phyloP scores from a whole-genome alignment of 2,888 invertebrate genomes.

The Andrena bicolor region DNA sequence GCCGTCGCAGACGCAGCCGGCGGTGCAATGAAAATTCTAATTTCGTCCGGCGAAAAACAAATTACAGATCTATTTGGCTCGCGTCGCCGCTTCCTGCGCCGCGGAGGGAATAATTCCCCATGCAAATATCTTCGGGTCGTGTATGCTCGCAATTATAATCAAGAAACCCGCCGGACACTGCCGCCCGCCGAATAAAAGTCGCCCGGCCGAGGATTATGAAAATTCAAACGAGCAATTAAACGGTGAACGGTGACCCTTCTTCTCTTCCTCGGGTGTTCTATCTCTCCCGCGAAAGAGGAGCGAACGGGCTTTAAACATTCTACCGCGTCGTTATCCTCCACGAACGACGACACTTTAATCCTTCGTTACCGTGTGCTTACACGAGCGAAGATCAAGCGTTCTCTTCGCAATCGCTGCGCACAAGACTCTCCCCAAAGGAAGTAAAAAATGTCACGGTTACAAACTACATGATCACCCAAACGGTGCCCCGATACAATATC shows the following conservation, averaged over 20 bases:
- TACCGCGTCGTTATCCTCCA: too few species aligned
- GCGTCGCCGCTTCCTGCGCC: neutral
- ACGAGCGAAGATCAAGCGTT: too few species aligned
- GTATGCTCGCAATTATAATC: slow-evolving; percentile 13
- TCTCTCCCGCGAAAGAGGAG: too few species aligned
- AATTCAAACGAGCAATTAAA: slow-evolving; percentile 4
- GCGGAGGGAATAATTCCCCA: slow-evolving; percentile 20
- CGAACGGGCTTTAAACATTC: too few species aligned
- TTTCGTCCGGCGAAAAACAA: slow-evolving; percentile 39
- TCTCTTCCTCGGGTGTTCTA: neutral
- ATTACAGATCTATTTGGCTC: slow-evolving; percentile 42
- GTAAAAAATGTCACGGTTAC: too few species aligned
- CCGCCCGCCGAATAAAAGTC: neutral
- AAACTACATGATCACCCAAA: too few species aligned
- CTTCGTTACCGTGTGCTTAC: too few species aligned
- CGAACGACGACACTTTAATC: too few species aligned
- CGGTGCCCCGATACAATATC: too few species aligned
- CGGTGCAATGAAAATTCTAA: slow-evolving; percentile 56
- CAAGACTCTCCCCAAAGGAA: too few species aligned
- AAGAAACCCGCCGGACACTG: neutral
- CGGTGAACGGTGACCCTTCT: neutral
- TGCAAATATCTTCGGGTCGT: slow-evolving; percentile 24
- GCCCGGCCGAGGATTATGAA: neutral
- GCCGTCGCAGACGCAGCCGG: slow-evolving; percentile 9
- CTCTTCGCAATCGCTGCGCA: too few species aligned